phyloP scores from a whole-genome alignment of 2,888 invertebrate genomes.

The Gymnosoma rotundatum region DNA sequence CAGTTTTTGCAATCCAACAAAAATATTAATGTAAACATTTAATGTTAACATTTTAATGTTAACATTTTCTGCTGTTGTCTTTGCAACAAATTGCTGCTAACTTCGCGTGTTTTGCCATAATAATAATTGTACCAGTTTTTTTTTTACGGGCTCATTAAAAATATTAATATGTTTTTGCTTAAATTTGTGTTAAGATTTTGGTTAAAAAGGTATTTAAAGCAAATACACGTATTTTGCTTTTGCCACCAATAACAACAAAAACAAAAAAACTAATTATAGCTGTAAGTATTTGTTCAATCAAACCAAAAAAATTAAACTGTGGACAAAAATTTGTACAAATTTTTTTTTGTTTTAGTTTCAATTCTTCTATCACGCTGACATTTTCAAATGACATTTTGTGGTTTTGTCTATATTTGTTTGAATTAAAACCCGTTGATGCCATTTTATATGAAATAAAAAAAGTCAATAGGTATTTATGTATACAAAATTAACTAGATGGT shows the following conservation, averaged over 20 bases:
- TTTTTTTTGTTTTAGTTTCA: slow-evolving; percentile 57
- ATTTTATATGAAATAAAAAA: slow-evolving; percentile 19
- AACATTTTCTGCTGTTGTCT: slow-evolving; percentile 9
- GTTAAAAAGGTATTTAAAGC: not conserved
- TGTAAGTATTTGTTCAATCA: slow-evolving; percentile 1
- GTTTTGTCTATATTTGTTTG: slow-evolving; percentile 58
- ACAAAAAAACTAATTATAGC: not conserved
- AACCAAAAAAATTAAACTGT: slow-evolving; percentile 10
- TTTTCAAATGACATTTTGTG: slow-evolving; percentile 63
- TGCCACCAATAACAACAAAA: not conserved
- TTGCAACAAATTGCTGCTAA: not conserved
- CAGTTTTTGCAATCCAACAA: no score
- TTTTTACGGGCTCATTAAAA: not conserved
- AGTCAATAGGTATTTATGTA: not conserved
- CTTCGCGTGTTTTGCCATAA: not conserved
- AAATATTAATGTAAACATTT: no score
- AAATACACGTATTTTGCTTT: not conserved
- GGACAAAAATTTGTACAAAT: not conserved
- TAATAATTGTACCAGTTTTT: not conserved
- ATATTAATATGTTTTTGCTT: not conserved
- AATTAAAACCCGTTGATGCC: slow-evolving; percentile 47
- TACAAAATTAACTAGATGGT: slow-evolving; percentile 36
- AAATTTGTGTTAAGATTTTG: not conserved
- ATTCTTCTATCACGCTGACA: slow-evolving; percentile 46
- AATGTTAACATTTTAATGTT: no score